Percentiles rank a stretch among this genome's conserved stretches.
These are phyloP conservation scores for Trematomus loennbergii DNA, from an alignment of 2,113 vertebrate genomes.

Conservation along the genomic window DNA sequence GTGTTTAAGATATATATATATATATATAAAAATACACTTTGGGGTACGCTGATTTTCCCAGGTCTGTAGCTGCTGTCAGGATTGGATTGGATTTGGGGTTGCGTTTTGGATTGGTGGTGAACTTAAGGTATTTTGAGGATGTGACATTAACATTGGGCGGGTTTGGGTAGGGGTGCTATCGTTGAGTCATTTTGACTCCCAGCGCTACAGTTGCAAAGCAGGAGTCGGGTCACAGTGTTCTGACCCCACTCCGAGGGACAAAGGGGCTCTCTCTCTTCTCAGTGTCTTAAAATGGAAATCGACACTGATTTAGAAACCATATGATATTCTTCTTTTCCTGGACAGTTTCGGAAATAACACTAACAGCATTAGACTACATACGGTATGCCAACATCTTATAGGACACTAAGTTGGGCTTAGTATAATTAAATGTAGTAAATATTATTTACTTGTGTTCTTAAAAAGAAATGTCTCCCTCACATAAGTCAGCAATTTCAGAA, in stretches of 20 bases:
- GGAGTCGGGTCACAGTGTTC: constrained; percentile 57
- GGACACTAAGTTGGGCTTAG: neutral
- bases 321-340: constrained; percentile 9
- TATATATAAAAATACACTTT: constrained; percentile 2
- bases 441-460: neutral
- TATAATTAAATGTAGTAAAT: neutral
- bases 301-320: constrained; percentile 52
- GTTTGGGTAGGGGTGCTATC: neutral
- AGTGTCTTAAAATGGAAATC: constrained; percentile 67
- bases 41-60: neutral
- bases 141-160: neutral
- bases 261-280: constrained; percentile 82
- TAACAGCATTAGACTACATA: too few species aligned
- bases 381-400: neutral
- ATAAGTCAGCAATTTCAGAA: neutral
- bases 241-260: constrained; percentile 78
- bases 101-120: neutral
- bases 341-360: constrained; percentile 2
- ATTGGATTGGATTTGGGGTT: neutral
- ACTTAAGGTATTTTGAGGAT: neutral
- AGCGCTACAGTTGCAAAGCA: constrained; percentile 37
- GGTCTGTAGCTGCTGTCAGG: constrained; percentile 5
- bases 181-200: constrained; percentile 14
- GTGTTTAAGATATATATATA: too few species aligned
- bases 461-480: neutral